Evolutionary conservation across 2,113 vertebrate genomes (phyloP).

Genomic region (Sitta europaea): DNA sequence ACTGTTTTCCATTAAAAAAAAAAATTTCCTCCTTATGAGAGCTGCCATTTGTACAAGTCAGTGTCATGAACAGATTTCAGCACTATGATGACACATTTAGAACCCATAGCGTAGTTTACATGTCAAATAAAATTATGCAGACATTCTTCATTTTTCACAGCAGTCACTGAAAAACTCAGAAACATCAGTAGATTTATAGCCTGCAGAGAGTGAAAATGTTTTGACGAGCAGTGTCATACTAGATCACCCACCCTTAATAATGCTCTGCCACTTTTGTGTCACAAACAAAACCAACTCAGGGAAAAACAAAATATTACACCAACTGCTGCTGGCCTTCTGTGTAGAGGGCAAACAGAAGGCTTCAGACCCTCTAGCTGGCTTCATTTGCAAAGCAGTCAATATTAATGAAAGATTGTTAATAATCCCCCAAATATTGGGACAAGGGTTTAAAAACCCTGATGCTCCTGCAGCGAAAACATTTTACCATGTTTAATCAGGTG

Average conservation of each 20-base stretch:
- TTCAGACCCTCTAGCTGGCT: background rate
- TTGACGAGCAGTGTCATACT: background rate
- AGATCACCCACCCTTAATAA: background rate
- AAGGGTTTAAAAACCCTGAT: background rate
- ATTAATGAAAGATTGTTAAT: background rate
- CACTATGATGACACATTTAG: background rate
- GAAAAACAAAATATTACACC: background rate
- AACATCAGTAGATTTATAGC: background rate
- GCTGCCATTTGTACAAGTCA: background rate
- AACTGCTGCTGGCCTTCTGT: background rate
- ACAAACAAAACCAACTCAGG: background rate
- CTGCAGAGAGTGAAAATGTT: background rate
- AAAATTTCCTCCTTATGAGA: background rate
- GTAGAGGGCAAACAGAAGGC: background rate
- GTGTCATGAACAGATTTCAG: slow-evolving; percentile 20
- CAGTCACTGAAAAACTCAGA: background rate
- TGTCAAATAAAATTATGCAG: background rate
- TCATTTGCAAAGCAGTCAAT: background rate
- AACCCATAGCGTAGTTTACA: background rate
- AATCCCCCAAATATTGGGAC: background rate
- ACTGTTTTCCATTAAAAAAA: background rate
- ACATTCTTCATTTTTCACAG: background rate
- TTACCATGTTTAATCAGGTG: background rate
- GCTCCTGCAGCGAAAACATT: background rate
- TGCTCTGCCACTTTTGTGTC: background rate